A percentile compares a stretch with the other conserved stretches of the same genome.
phyloP scores from a whole-genome alignment of 2,888 invertebrate species.

The Cinara cedri region DNA sequence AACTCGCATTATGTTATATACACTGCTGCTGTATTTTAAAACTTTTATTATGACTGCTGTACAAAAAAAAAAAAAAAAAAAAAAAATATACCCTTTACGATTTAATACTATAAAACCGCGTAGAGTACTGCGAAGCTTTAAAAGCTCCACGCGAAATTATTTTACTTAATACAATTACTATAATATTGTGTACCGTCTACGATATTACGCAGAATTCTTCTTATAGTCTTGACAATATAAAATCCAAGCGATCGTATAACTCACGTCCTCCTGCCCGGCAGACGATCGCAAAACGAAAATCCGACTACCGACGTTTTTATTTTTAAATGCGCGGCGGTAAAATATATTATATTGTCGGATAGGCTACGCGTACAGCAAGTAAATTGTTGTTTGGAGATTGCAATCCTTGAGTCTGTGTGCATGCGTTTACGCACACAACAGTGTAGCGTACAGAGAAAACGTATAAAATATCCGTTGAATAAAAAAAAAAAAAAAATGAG shows the following conservation, averaged over 20 bases:
- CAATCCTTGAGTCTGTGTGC: no score
- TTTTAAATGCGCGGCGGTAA: not conserved
- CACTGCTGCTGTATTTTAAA: no score
- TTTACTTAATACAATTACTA: conserved; percentile 24
- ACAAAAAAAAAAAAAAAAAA: not conserved
- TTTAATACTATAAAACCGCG: not conserved
- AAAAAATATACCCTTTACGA: not conserved
- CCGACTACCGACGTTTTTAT: no score
- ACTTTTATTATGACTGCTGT: no score
- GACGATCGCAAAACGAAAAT: conserved; percentile 22
- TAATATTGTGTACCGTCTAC: not conserved
- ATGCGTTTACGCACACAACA: no score
- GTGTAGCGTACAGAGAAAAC: no score
- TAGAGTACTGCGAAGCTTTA: not conserved
- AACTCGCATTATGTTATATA: not conserved
- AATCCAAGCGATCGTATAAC: conserved; percentile 28
- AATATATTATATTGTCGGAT: not conserved
- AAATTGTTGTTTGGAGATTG: conserved; percentile 12
- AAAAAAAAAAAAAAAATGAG: no score
- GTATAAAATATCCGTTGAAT: no score
- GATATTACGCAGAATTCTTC: conserved; percentile 11
- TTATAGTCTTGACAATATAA: not conserved
- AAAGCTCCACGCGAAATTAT: conserved; percentile 13
- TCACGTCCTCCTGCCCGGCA: no score
- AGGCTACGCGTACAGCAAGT: no score